Base-by-base conservation (phyloP, 2,113 vertebrate genomes). In the Phylloscopus whistleri region DNA sequence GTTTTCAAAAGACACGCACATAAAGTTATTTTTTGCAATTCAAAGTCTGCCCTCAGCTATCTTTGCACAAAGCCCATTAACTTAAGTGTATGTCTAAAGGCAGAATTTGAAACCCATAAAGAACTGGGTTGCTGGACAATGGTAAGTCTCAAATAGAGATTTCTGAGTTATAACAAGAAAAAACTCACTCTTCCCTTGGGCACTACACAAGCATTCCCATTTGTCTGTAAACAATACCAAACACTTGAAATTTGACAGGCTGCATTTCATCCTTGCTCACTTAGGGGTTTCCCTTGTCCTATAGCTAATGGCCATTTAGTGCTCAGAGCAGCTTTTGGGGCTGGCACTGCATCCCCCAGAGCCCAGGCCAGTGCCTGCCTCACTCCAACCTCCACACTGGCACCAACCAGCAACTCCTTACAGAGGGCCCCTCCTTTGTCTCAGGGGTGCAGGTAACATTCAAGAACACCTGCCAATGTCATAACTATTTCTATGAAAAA, bases 51-150 rank as follows among this genome's bases (percentile, higher is more conserved):
- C 43, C 79, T 91, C 70, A 21, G 75, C 39, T 67, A 74, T 51
- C 55, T 89, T 9, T 72, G 51, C 53, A 90, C 48, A 95, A 93
- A 95, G 55, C 49, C 89, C 83, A 93, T 96, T 95, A 90, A 81
- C 77, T 95, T 72, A 1, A 75, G 74, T 20, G 21, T 31, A 72
- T 46, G 70, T 94, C 92, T 80, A 59, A 87, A 90, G 89, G 93
- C 83, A 80, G 68, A 73, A 70, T 89, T 68, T 59, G 75, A 91
- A 96, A 92, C 69, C 64, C 39, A 35, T 48, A 9, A 90, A 88
- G 88, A 95, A 96, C 77, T 90, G 79, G 93, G 84, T 94, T 81
- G 92, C 76, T 80, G 91, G 90, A 93, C 95, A 95, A 94, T 63
- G 59, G 28, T 21, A 24, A 69, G 39, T 31, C 77, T 94, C 68